phyloP scores from a whole-genome alignment of 1,140 invertebrate species.

The Pseudomyrmex pallidus region DNA sequence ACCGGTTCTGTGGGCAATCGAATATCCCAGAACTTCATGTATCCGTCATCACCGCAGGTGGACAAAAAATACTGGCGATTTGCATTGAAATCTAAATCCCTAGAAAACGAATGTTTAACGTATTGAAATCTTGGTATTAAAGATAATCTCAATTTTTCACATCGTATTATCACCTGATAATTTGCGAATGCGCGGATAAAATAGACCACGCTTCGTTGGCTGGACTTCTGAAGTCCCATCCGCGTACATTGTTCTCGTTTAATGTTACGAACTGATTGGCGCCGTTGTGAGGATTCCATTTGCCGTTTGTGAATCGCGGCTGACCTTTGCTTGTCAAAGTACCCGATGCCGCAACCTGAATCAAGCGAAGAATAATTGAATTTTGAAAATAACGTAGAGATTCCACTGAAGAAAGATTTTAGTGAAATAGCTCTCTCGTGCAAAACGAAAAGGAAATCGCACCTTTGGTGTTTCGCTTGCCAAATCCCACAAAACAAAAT shows the following conservation, averaged over 20 bases:
- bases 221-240: constrained; percentile 93
- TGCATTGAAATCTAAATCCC: constrained; percentile 98
- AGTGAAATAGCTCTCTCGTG: background rate
- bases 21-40: constrained; percentile 98
- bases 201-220: constrained; percentile 92
- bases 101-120: constrained; percentile 69
- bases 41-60: constrained; percentile 97
- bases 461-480: constrained; percentile 85
- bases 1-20: constrained; percentile 92
- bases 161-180: constrained; percentile 86
- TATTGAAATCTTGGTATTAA: background rate
- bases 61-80: constrained; percentile 97
- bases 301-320: constrained; percentile 92
- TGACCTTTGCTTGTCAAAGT: constrained; percentile 89
- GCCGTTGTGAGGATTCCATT: constrained; percentile 98
- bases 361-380: constrained; percentile 15
- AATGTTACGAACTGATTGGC: constrained; percentile 93
- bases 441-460: constrained; percentile 48
- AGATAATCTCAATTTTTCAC: background rate
- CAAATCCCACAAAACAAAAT: constrained; percentile 85
- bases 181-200: constrained; percentile 94
- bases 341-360: constrained; percentile 81
- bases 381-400: background rate
- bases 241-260: constrained; percentile 93
- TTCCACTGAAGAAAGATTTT: constrained; percentile 13